phyloP scores from a whole-genome alignment of 2,113 vertebrate species.

The Malurus elegans region DNA sequence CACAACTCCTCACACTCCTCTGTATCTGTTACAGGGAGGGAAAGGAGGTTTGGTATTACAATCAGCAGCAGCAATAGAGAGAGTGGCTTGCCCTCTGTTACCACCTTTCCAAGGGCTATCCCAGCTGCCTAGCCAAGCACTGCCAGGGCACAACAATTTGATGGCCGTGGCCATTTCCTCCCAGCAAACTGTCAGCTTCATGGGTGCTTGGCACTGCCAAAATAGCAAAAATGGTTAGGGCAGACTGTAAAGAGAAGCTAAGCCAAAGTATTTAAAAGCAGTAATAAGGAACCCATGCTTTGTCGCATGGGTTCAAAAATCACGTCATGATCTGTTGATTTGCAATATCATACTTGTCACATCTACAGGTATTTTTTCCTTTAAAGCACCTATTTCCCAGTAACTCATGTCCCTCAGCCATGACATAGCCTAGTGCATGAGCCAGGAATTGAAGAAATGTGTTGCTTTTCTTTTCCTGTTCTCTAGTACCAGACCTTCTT shows the following conservation, averaged over 20 bases:
- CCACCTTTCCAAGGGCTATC: background rate
- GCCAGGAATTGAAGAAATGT: background rate
- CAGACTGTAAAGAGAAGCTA: background rate
- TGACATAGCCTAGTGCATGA: background rate
- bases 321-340: rapidly evolving
- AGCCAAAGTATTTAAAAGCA: background rate
- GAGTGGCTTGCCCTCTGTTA: background rate
- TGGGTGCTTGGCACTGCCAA: background rate
- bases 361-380: background rate
- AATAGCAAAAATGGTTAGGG: background rate
- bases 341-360: background rate
- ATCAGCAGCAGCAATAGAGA: background rate
- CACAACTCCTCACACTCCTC: too few species aligned
- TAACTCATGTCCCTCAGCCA: background rate
- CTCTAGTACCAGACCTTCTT: background rate
- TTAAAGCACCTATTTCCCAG: background rate
- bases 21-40: background rate
- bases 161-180: background rate
- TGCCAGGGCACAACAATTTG: background rate
- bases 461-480: background rate
- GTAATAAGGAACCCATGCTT: background rate
- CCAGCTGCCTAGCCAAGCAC: background rate
- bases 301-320: background rate
- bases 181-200: background rate
- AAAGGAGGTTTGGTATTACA: background rate